phyloP scores from a whole-genome alignment of 1,140 invertebrate species.

The Hylaeus anthracinus region DNA sequence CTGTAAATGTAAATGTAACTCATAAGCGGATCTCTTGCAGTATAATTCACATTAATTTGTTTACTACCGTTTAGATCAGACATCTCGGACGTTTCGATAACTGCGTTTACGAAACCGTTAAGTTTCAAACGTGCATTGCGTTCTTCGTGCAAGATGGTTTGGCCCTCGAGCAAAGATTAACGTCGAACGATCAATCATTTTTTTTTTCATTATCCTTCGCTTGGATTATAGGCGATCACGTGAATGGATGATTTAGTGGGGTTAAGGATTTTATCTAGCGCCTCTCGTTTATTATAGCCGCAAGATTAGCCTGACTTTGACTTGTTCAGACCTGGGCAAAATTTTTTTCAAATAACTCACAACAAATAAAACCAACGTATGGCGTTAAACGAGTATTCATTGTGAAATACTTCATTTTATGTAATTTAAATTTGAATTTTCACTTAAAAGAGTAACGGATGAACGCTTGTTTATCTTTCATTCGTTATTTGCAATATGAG shows the following conservation, averaged over 20 bases:
- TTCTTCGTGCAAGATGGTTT: not conserved
- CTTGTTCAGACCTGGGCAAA: not conserved
- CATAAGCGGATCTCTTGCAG: constrained; percentile 61
- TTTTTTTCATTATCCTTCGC: not conserved
- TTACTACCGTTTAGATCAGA: constrained; percentile 60
- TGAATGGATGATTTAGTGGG: not conserved
- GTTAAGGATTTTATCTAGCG: constrained; percentile 1
- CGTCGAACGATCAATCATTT: not conserved
- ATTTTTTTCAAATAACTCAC: no score
- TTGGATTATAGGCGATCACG: not conserved
- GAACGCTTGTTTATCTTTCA: no score
- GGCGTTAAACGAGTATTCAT: no score
- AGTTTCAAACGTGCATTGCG: not conserved
- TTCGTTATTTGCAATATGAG: no score
- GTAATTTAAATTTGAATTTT: no score
- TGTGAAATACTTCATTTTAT: no score
- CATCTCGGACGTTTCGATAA: constrained; percentile 41
- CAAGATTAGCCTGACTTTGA: constrained; percentile 15
- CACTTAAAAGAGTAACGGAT: no score
- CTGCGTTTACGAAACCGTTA: no score
- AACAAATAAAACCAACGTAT: no score
- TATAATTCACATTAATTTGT: constrained; percentile 52
- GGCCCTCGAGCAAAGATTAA: constrained; percentile 4
- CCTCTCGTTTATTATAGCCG: constrained; percentile 26
- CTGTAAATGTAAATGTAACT: constrained; percentile 66